Base-by-base conservation (phyloP, 2,888 invertebrate species). In the Sericinus montela region DNA sequence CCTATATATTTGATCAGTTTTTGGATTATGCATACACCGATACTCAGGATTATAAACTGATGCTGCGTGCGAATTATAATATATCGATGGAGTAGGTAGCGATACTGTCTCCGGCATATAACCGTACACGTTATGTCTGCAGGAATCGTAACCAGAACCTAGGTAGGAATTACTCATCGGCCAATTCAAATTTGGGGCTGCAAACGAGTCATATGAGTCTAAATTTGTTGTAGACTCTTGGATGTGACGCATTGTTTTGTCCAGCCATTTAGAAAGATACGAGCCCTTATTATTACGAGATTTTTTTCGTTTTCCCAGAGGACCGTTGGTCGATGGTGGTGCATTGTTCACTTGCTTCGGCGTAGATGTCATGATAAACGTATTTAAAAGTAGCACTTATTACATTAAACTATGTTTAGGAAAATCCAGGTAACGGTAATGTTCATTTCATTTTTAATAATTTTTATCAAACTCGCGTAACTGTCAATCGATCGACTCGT, bases 91-190 rank as follows among this genome's bases (percentile, higher is more conserved):
- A 58, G 91, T 83, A 11, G 93, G 93, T 55, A 93, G 75, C 7
- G 93, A 92, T 74, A 91, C 84, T 0, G 93, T 92, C 69, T 93
- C 93, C 51, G 90, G 77, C 3, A 90, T 73, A 55, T 83, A 90
- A 1, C 87, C 83, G 60, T 91, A 89, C 38, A 90, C 84, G 42
- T 84, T 75, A 56, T 90, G 90, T 43, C 91, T 79, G 51, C 89
- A 87, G 46, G 90, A 76, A 50, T 88, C 87, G 62, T 70, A 82
- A 7, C 80, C 83, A 39, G 87, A 80, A 42, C 79, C 75, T 49
- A 85, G 80, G 56, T 83, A 84, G 32, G 81, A 72, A 52, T 67
- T 69, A 57, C 70, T 72, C 54, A 74, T 59, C 35, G 69, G 69
- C 74, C 78, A 84, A 56, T 80, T 80, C 57, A 72, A 54, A 59